phyloP scores from a whole-genome alignment of 2,888 invertebrate species.

The Hydrotaea diabolus region DNA sequence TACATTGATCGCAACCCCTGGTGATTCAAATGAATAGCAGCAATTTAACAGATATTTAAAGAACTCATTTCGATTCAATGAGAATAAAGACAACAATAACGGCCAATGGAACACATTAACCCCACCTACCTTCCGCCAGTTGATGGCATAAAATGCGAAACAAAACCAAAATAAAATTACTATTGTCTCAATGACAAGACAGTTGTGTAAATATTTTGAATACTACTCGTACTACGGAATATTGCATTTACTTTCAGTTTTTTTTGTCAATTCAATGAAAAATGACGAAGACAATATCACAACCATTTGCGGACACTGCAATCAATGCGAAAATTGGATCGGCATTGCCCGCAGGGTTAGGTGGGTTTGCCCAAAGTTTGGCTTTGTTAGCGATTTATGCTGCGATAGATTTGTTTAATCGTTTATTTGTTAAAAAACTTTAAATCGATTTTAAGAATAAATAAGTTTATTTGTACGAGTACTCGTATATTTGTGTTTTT shows the following conservation, averaged over 20 bases:
- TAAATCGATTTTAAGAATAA: constrained; percentile 27
- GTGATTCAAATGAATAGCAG: not conserved
- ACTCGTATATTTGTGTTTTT: not conserved
- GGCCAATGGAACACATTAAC: not conserved
- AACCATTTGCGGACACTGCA: not conserved
- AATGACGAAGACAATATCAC: not conserved
- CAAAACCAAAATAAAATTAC: not conserved
- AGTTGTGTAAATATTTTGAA: constrained; percentile 23
- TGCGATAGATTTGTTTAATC: constrained; percentile 13
- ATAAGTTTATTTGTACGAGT: not conserved
- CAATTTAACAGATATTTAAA: constrained; percentile 27
- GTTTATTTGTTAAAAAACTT: constrained; percentile 1
- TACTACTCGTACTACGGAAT: not conserved
- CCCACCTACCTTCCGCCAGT: not conserved
- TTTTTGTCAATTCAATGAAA: not conserved
- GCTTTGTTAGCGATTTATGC: constrained; percentile 6
- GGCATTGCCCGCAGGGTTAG: not conserved
- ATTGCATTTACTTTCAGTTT: constrained; percentile 7
- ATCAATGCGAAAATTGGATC: not conserved
- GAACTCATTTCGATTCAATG: constrained; percentile 12
- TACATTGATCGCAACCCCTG: not conserved
- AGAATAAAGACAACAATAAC: constrained; percentile 15
- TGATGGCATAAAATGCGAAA: not conserved
- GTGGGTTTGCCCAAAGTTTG: not conserved
- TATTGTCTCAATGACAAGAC: constrained; percentile 4